Conservation (phyloP, 1,140 invertebrate species). For the Drosophila triauraria region DNA sequence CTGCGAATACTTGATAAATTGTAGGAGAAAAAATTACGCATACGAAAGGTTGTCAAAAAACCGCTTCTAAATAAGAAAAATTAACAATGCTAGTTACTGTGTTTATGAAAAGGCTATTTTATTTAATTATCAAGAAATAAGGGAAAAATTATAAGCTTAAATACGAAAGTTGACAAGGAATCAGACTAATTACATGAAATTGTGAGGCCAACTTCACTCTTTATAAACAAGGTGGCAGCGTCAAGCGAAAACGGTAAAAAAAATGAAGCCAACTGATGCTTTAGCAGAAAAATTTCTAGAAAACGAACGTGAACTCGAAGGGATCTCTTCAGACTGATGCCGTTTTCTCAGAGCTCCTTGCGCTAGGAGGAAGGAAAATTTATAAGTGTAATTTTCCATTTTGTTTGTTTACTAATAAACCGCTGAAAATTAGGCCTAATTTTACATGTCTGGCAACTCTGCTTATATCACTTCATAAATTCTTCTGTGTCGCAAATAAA, state of each 20-base stretch:
- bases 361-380: neutral
- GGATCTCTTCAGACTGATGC: neutral
- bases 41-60: neutral
- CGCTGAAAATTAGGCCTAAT: too few species aligned
- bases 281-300: neutral
- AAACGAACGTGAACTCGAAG: neutral
- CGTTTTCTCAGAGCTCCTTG: neutral
- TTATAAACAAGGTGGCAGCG: neutral
- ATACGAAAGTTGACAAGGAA: neutral
- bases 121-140: neutral
- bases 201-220: neutral
- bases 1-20: conserved; percentile 15
- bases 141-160: too few species aligned
- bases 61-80: too few species aligned
- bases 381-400: neutral
- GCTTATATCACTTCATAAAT: too few species aligned
- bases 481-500: too few species aligned
- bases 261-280: neutral
- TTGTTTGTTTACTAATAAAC: neutral
- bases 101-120: neutral
- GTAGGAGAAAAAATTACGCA: neutral
- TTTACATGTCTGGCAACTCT: too few species aligned
- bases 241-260: neutral
- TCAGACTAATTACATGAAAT: too few species aligned
- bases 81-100: neutral